A percentile compares a stretch with the other conserved stretches of the same genome.
These are phyloP conservation scores for Kryptolebias ocellatus DNA, from an alignment of 2,797 vertebrate genomes.

Conservation along the genomic window DNA sequence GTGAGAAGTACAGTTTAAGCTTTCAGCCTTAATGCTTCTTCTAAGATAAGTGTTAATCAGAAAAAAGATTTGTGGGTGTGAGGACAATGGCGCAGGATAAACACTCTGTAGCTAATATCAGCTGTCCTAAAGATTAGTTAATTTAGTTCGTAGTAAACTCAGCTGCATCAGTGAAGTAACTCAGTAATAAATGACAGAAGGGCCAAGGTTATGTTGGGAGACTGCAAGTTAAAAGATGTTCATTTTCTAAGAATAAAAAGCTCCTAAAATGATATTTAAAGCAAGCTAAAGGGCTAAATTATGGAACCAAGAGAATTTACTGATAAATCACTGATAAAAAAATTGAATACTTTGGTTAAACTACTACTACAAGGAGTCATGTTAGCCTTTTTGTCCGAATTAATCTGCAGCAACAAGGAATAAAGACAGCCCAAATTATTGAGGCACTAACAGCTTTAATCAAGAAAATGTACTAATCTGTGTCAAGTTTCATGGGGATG, in stretches of 20 bases:
- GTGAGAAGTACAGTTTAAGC: background rate
- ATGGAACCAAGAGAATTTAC: background rate
- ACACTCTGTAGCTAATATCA: slow-evolving; percentile 56
- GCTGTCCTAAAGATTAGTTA: slow-evolving; percentile 15
- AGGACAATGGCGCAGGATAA: slow-evolving; percentile 29
- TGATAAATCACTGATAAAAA: background rate
- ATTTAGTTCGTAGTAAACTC: slow-evolving; percentile 35
- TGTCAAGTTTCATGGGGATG: too few species aligned
- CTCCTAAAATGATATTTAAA: slow-evolving; percentile 4
- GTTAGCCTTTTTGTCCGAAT: too few species aligned
- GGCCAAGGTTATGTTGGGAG: slow-evolving; percentile 5
- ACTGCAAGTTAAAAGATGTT: slow-evolving; percentile 31
- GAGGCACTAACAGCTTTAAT: too few species aligned
- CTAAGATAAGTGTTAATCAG: background rate
- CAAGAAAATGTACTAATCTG: too few species aligned
- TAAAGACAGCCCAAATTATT: too few species aligned
- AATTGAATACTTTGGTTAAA: too few species aligned
- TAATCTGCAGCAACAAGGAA: too few species aligned
- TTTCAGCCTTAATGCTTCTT: slow-evolving; percentile 1
- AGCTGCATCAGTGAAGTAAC: slow-evolving; percentile 15
- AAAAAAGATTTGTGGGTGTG: slow-evolving; percentile 15
- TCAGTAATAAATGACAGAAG: slow-evolving; percentile 27
- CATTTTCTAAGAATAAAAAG: slow-evolving; percentile 17
- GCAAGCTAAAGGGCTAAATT: background rate
- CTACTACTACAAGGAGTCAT: too few species aligned